Base-by-base conservation (phyloP, 2,113 vertebrate genomes). In the Mobula hypostoma region DNA sequence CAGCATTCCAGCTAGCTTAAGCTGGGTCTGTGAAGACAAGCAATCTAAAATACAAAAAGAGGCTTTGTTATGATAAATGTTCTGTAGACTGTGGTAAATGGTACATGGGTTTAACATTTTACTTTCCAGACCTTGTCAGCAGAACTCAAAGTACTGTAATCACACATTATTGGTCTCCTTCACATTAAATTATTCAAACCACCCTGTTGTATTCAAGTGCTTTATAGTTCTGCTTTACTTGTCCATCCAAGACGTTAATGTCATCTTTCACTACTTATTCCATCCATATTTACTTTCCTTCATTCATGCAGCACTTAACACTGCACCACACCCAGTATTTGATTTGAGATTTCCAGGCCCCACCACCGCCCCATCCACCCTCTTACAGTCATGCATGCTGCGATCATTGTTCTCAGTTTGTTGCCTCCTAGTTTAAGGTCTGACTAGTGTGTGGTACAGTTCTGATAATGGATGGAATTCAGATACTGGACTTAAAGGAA, bases 1-100 rank as follows among this genome's bases (percentile, higher is more conserved):
- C 98, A 99, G 96, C 99, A 99, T 99, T 95, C 98, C 98, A 80
- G 98, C 98, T 66, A 99, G 95, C 95, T 98, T 99, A 95, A 98
- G 97, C 94, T 97, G 97, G 1, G 98, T 99, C 95, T 97, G 97
- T 94, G 98, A 96, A 95, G 97, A 97, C 96, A 99, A 95, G 95
- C 99, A 99, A 96, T 99, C 99, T 99, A 96, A 94, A 95, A 95
- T 95, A 95, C 21, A 95, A 90, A 66, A 2, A 4, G 11, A 68
- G 21, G 40, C 36, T 40, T 74, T 0, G 40, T 93, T 36, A 70
- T 68, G 68, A 70, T 36, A 92, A 83, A 87, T 87, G 40, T 56
- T 32, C 27, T 74, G 74, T 14, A 56, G 36, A 74, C 12, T 11
- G 32, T 74, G 11, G 58, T 48, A 36, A 76, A 17, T 27, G 11